Conservation (phyloP, 2,888 invertebrate species). For the Luperina nickerlii region DNA sequence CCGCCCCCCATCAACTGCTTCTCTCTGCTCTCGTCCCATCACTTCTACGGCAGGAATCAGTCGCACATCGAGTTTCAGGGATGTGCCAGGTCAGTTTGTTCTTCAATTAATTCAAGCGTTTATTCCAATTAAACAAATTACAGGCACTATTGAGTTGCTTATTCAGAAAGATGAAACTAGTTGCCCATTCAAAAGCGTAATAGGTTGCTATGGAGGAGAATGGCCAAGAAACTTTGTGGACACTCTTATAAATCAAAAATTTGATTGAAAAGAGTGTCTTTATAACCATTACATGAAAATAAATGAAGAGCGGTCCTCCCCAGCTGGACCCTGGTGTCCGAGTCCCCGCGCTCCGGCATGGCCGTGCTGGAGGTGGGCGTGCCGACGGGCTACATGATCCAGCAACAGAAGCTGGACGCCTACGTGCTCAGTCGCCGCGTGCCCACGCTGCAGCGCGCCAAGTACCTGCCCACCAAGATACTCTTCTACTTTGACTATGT, state of each 20-base stretch:
- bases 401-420: slow-evolving; percentile 96
- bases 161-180: not conserved
- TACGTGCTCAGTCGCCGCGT: slow-evolving; percentile 95
- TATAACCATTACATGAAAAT: not conserved
- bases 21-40: slow-evolving; percentile 93
- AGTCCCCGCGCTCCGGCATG: slow-evolving; percentile 96
- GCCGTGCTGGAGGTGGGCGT: slow-evolving; percentile 96
- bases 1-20: slow-evolving; percentile 95
- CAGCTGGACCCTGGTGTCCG: slow-evolving; percentile 94
- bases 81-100: slow-evolving; percentile 90
- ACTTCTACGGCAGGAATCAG: slow-evolving; percentile 97
- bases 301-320: not conserved
- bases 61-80: slow-evolving; percentile 96
- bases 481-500: slow-evolving; percentile 97
- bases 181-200: not conserved
- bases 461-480: slow-evolving; percentile 95
- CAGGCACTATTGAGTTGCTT: too few species aligned
- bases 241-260: not conserved
- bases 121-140: not conserved
- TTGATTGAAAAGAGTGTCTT: too few species aligned
- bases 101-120: not conserved
- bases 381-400: slow-evolving; percentile 97
- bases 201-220: not conserved
- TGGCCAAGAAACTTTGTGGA: not conserved
- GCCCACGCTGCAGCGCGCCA: slow-evolving; percentile 95